Evolutionary conservation across 2,888 invertebrate genomes (phyloP), one percentile per base, ranked within the genome.

Genomic region (Tenthredo distinguenda): DNA sequence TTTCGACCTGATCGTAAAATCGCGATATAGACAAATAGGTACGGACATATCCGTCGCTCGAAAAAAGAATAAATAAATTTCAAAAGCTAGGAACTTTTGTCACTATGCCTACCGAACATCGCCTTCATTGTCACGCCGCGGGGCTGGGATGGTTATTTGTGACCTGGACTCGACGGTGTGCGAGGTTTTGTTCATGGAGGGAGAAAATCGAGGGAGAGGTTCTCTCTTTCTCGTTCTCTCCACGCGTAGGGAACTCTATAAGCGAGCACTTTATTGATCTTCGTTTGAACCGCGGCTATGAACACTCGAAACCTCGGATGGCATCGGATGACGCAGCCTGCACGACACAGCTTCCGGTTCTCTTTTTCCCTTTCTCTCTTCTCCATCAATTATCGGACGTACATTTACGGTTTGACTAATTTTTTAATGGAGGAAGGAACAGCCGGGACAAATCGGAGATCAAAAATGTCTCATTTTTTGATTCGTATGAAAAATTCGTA

Each of bases 231-330:
- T 82, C 82, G 40, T 31, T 82, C 71, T 68, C 62, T 81, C 81
- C 34, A 21, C 71, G 91, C 91, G 91, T 91, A 91, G 91, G 86
- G 90, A 91, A 92, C 92, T 92, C 92, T 92, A 93, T 92, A 92
- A 93, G 93, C 92, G 92, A 92, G 91, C 91, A 92, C 92, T 93
- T 93, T 93, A 93, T 93, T 93, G 93, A 93, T 93, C 93, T 93
- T 90, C 90, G 92, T 92, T 92, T 92, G 91, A 92, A 91, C 91
- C 91, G 90, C 83, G 83, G 47, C 43, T 65, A 83, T 68, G 68
- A 71, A 47, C 83, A 83, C 83, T 65, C 83, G 47, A 71, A 83
- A 31, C 50, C 68, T 65, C 50, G 83, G 68, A 65, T 68, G 21
- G 43, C 83, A 83, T 83, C 83, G 71, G 83, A 68, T 65, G 83